Conservation (phyloP, 2,888 invertebrate species). For the Petrolisthes manimaculis region DNA sequence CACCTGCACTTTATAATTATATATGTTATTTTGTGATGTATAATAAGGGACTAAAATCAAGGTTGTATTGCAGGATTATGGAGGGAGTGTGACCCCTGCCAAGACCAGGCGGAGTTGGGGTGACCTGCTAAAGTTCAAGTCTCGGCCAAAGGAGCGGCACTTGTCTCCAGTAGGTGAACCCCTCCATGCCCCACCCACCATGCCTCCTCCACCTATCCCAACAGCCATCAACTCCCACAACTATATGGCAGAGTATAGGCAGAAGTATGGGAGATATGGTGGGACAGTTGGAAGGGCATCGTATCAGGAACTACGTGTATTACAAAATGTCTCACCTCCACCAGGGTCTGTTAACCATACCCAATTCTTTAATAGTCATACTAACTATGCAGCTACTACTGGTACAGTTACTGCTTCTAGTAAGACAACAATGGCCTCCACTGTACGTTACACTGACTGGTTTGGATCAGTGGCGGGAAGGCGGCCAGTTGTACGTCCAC, state of each 20-base stretch:
- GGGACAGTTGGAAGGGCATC: slow-evolving; percentile 47
- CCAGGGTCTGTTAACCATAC: neutral
- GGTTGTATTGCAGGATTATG: slow-evolving; percentile 43
- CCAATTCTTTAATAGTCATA: slow-evolving; percentile 14
- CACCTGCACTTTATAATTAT: neutral
- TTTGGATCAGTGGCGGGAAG: slow-evolving; percentile 63
- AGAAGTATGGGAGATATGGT: slow-evolving; percentile 53
- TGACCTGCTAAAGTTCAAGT: slow-evolving; percentile 58
- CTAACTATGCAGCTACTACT: slow-evolving; percentile 19
- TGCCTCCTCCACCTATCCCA: neutral
- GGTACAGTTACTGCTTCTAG: slow-evolving; percentile 38
- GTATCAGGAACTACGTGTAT: slow-evolving; percentile 45
- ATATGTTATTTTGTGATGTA: neutral
- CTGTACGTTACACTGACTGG: slow-evolving; percentile 65
- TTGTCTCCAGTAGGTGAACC: slow-evolving; percentile 25
- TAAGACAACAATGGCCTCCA: slow-evolving; percentile 54
- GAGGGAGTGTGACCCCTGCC: slow-evolving; percentile 54
- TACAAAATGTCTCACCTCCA: slow-evolving; percentile 41
- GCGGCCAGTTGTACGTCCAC: slow-evolving; percentile 52
- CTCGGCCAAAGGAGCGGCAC: slow-evolving; percentile 57
- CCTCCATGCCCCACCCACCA: neutral
- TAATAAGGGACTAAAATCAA: neutral
- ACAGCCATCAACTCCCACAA: slow-evolving; percentile 21
- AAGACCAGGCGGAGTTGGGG: slow-evolving; percentile 61
- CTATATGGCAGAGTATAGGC: slow-evolving; percentile 54